Evolutionary conservation across 2,113 vertebrate genomes (phyloP).

Genomic region (Calidris pugnax): DNA sequence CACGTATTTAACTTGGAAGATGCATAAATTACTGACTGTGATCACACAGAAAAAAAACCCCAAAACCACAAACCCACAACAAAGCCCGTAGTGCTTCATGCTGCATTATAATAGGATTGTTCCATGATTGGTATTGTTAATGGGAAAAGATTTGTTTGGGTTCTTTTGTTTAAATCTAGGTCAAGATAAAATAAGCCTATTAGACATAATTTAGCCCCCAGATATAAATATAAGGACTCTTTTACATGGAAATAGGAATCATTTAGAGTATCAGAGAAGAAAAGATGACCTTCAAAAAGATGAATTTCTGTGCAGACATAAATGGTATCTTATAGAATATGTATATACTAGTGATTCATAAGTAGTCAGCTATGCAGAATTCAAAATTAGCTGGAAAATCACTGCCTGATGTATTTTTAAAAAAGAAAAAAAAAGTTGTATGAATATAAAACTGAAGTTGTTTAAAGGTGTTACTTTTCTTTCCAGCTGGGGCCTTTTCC

Average conservation of each 20-base stretch:
- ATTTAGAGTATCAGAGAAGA: neutral
- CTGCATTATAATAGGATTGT: neutral
- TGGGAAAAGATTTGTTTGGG: neutral
- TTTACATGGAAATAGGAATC: conserved; percentile 21
- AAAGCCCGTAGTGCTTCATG: neutral
- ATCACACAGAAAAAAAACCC: neutral
- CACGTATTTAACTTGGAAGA: conserved; percentile 24
- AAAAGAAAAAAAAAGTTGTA: neutral
- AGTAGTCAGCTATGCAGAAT: neutral
- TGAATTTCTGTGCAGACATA: neutral
- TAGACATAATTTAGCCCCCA: conserved; percentile 25
- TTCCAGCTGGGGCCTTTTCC: neutral
- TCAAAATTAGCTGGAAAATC: conserved; percentile 20
- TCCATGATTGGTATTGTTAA: conserved; percentile 16
- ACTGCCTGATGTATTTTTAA: neutral
- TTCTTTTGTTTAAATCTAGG: conserved; percentile 22
- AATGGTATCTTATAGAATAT: conserved; percentile 7
- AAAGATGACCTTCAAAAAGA: neutral
- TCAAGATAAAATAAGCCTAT: conserved; percentile 44
- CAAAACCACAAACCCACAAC: neutral
- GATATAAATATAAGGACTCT: neutral
- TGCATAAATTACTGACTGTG: neutral
- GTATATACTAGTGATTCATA: conserved; percentile 7
- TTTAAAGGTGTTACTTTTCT: conserved; percentile 14
- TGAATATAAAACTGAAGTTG: neutral